Evolutionary conservation across 2,888 invertebrate species (phyloP).

Genomic region (Phaonia tiefii): DNA sequence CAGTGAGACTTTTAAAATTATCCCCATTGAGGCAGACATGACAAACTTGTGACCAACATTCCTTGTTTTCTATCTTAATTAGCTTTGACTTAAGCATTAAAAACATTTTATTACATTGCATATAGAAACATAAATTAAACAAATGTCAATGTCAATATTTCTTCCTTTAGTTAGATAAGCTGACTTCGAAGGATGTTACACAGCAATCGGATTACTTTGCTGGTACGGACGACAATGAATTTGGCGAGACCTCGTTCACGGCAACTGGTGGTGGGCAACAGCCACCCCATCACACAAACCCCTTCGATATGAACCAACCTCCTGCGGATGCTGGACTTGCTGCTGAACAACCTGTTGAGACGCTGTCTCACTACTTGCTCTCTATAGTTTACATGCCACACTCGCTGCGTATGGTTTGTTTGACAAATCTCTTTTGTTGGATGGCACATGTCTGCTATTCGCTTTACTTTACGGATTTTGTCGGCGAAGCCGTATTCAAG

Average conservation of each 20-base stretch:
- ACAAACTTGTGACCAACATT: too few species aligned
- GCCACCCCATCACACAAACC: conserved; percentile 19
- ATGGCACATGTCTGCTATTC: conserved; percentile 99
- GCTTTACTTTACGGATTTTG: conserved; percentile 97
- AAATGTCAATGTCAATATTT: not conserved
- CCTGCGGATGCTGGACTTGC: conserved; percentile 53
- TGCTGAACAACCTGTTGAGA: conserved; percentile 75
- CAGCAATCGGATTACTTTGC: conserved; percentile 65
- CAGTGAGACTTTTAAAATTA: too few species aligned
- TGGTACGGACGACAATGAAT: conserved; percentile 59
- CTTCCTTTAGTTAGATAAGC: conserved; percentile 62
- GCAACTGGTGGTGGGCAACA: conserved; percentile 7
- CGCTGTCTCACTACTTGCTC: conserved; percentile 89
- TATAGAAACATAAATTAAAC: too few species aligned
- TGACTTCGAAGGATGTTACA: conserved; percentile 59
- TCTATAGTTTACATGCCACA: conserved; percentile 96
- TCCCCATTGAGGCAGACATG: too few species aligned
- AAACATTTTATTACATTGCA: too few species aligned
- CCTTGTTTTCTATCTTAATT: too few species aligned
- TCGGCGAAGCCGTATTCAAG: conserved; percentile 79
- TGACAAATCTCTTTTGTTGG: conserved; percentile 98
- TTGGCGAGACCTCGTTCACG: conserved; percentile 68
- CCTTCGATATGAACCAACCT: conserved; percentile 31
- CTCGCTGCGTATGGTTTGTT: conserved; percentile 91
- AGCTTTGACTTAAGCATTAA: too few species aligned